These are phyloP conservation scores for Ptilorrhoa leucosticta DNA, from an alignment of 2,113 vertebrate species.

Conservation along the genomic window DNA sequence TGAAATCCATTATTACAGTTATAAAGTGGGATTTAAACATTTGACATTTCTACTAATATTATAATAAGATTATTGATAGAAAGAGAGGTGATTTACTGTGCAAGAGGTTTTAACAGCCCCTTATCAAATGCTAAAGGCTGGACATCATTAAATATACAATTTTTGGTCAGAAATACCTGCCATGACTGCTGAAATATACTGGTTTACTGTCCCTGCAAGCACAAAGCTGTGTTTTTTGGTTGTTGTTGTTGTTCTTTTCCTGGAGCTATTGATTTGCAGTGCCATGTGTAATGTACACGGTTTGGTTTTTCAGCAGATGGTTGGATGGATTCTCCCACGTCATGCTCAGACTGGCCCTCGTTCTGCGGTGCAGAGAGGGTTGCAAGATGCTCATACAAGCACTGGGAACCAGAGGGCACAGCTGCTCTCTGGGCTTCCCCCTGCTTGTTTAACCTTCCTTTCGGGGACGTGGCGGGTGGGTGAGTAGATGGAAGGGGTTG, in stretches of 20 bases:
- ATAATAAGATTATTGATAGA: slow-evolving; percentile 45
- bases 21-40: slow-evolving; percentile 45
- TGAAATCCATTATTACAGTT: slow-evolving; percentile 49
- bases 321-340: background rate
- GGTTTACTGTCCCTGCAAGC: background rate
- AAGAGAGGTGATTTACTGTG: slow-evolving; percentile 31
- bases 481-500: background rate
- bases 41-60: slow-evolving; percentile 41
- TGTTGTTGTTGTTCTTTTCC: background rate
- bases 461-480: background rate
- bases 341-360: background rate
- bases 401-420: background rate
- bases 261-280: background rate
- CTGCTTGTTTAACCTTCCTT: background rate
- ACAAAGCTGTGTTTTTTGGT: background rate
- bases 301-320: background rate
- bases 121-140: slow-evolving; percentile 16
- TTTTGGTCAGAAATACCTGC: background rate
- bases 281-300: background rate
- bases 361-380: background rate
- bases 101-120: background rate
- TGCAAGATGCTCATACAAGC: background rate
- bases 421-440: background rate
- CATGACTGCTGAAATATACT: background rate
- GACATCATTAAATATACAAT: slow-evolving; percentile 13